These are phyloP conservation scores for Collichthys lucidus DNA, from an alignment of 2,113 vertebrate species.

Conservation along the genomic window DNA sequence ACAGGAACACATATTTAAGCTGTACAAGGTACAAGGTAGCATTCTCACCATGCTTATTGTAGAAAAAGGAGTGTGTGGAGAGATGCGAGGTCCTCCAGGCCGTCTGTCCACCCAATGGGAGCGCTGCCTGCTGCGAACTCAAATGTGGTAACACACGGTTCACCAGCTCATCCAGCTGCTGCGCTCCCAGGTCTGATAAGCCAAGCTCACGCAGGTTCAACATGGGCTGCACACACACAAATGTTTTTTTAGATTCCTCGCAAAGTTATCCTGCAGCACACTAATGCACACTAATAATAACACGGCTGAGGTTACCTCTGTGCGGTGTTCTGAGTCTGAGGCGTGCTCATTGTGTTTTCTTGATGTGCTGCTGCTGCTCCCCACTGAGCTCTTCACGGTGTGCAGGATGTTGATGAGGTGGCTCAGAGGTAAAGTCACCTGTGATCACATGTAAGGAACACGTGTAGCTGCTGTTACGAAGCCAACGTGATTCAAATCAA, in stretches of 20 bases:
- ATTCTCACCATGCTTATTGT: conserved; percentile 93
- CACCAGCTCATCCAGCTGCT: conserved; percentile 88
- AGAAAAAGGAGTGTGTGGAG: conserved; percentile 93
- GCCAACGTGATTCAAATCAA: no score
- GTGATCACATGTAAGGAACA: neutral
- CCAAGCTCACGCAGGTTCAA: conserved; percentile 90
- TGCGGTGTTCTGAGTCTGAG: conserved; percentile 83
- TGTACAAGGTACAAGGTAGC: neutral
- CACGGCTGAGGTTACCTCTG: conserved; percentile 84
- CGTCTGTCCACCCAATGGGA: conserved; percentile 49
- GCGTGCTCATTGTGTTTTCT: conserved; percentile 81
- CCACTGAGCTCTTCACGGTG: conserved; percentile 87
- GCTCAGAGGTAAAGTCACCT: conserved; percentile 97
- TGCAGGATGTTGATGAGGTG: conserved; percentile 96
- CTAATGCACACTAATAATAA: no score
- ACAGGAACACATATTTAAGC: neutral
- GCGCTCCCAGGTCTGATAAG: conserved; percentile 88
- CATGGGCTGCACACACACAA: conserved; percentile 67
- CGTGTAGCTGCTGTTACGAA: no score
- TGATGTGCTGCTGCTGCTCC: conserved; percentile 80
- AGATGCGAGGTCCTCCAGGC: conserved; percentile 90
- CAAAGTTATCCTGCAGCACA: neutral
- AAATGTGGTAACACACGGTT: conserved; percentile 85
- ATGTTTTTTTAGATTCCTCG: neutral
- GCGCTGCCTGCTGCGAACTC: conserved; percentile 67